phyloP scores from a whole-genome alignment of 2,888 invertebrate genomes.

The Tryphoninae sp. region DNA sequence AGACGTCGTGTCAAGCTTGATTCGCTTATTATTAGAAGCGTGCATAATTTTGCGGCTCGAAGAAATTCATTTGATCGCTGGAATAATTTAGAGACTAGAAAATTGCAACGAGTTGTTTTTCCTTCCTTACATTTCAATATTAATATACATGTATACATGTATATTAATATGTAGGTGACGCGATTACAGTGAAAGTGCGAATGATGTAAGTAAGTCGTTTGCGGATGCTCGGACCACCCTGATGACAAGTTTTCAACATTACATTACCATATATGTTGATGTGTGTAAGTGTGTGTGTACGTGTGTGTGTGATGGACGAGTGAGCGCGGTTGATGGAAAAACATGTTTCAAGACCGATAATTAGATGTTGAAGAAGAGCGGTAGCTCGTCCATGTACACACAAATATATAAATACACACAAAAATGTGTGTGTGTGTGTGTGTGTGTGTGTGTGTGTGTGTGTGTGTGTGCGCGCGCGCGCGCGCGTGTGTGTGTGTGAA shows the following conservation, averaged over 20 bases:
- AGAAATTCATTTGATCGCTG: background rate
- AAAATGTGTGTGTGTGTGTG: slow-evolving; percentile 3
- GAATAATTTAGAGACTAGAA: slow-evolving; percentile 21
- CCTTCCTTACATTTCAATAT: background rate
- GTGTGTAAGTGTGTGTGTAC: background rate
- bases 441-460: slow-evolving; percentile 11
- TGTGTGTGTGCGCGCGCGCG: background rate
- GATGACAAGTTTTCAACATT: slow-evolving; percentile 22
- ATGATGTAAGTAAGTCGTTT: slow-evolving; percentile 49
- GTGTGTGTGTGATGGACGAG: background rate
- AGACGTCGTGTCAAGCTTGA: background rate
- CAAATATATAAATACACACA: no score
- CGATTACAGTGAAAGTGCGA: slow-evolving; percentile 51
- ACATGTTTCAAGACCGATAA: slow-evolving; percentile 59
- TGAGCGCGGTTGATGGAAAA: slow-evolving; percentile 46
- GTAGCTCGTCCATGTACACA: slow-evolving; percentile 8
- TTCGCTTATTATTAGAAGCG: background rate
- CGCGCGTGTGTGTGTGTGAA: slow-evolving; percentile 22
- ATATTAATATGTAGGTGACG: background rate
- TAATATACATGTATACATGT: background rate
- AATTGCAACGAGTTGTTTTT: slow-evolving; percentile 5
- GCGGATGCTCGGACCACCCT: slow-evolving; percentile 53
- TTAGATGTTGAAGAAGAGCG: slow-evolving; percentile 52
- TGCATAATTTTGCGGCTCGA: background rate
- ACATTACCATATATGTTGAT: background rate